Evolutionary conservation across 2,888 invertebrate species (phyloP).

Genomic region (Heliconius ethilla): DNA sequence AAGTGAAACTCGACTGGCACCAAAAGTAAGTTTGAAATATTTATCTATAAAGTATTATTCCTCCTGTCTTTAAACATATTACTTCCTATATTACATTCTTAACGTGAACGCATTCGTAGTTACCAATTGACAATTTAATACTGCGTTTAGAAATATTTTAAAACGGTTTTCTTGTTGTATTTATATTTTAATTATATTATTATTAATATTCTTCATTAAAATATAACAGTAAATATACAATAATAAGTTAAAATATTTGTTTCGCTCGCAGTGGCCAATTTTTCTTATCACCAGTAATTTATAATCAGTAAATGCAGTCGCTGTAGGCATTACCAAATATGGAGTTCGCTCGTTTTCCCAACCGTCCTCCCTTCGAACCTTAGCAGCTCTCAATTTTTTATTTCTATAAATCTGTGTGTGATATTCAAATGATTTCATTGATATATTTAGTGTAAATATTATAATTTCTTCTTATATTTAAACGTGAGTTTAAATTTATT

Average conservation of each 20-base stretch:
- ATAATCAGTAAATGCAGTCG: slow-evolving; percentile 66
- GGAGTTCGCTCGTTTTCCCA: slow-evolving; percentile 85
- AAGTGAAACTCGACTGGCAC: slow-evolving; percentile 49
- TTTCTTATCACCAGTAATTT: slow-evolving; percentile 49
- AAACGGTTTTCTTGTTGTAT: slow-evolving; percentile 48
- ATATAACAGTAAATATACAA: slow-evolving; percentile 31
- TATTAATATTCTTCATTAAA: slow-evolving; percentile 24
- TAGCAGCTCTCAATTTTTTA: slow-evolving; percentile 79
- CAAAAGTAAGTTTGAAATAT: slow-evolving; percentile 56
- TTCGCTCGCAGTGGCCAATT: slow-evolving; percentile 5
- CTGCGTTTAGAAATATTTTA: slow-evolving; percentile 63
- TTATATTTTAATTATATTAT: slow-evolving; percentile 45
- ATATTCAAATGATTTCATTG: slow-evolving; percentile 79
- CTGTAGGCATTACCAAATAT: slow-evolving; percentile 86
- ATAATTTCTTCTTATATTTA: slow-evolving; percentile 65
- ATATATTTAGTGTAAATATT: slow-evolving; percentile 71
- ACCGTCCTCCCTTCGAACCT: slow-evolving; percentile 82
- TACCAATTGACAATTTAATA: slow-evolving; percentile 46
- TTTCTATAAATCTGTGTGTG: slow-evolving; percentile 67
- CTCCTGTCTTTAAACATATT: not conserved
- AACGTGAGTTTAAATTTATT: slow-evolving; percentile 72
- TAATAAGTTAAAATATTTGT: slow-evolving; percentile 27
- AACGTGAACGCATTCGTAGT: slow-evolving; percentile 52
- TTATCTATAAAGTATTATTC: slow-evolving; percentile 1
- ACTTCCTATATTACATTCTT: not conserved